Conservation (phyloP, 2,797 vertebrate genomes). For the Podarcis lilfordi region DNA sequence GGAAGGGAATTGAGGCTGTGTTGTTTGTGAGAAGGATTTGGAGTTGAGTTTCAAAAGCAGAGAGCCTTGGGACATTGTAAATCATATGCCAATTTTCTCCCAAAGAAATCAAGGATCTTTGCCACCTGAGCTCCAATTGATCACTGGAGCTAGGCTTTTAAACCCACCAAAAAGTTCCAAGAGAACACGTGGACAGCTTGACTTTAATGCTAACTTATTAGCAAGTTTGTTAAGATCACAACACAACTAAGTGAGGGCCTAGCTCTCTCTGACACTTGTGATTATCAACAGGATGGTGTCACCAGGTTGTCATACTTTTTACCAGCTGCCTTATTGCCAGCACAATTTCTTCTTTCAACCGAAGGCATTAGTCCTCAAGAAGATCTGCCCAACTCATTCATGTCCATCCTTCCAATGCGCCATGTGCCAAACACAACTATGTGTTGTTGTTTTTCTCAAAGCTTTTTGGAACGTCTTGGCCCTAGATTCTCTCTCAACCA, state of each 20-base stretch:
- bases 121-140: conserved; percentile 10
- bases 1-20: fast-evolving
- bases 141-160: conserved; percentile 30
- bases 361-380: conserved; percentile 10
- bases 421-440: neutral
- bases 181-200: conserved; percentile 20
- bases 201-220: conserved; percentile 14
- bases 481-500: neutral
- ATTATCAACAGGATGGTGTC: conserved; percentile 3
- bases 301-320: neutral
- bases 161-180: conserved; percentile 25
- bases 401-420: fast-evolving
- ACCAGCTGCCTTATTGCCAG: conserved; percentile 12
- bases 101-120: conserved; percentile 36
- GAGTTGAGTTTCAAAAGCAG: neutral
- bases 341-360: conserved; percentile 38
- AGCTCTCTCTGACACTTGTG: fast-evolving
- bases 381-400: conserved; percentile 9
- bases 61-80: neutral
- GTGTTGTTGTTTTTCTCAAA: conserved; percentile 8
- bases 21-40: fast-evolving
- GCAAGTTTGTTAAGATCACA: neutral
- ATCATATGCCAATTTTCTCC: conserved; percentile 12
- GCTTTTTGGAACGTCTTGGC: conserved; percentile 35
- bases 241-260: neutral